Percentiles rank a stretch among this genome's conserved stretches.
These are phyloP conservation scores for Cheiracanthium punctorium DNA, from an alignment of 2,888 invertebrate species.

Conservation along the genomic window DNA sequence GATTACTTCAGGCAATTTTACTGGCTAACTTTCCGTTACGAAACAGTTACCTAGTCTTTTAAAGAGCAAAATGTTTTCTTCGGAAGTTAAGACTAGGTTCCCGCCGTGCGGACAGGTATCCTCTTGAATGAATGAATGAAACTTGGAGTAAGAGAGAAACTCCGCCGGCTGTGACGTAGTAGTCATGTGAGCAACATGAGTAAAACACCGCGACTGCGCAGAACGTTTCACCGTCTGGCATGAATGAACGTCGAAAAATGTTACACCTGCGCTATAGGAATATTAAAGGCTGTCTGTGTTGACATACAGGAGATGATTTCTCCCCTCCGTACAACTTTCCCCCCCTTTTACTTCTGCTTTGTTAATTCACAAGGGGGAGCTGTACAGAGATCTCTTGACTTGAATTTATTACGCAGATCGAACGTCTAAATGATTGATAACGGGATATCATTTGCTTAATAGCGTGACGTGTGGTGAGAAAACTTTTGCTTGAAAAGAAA, in stretches of 20 bases:
- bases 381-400: too few relatives aligned
- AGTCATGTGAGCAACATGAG: background rate
- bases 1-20: background rate
- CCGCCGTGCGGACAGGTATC: background rate
- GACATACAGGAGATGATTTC: background rate
- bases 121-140: background rate
- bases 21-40: too few relatives aligned
- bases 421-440: too few relatives aligned
- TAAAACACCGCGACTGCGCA: slow-evolving; percentile 8
- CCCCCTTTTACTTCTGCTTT: too few relatives aligned
- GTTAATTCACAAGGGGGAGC: too few relatives aligned
- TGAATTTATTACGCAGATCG: too few relatives aligned
- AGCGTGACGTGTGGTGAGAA: too few relatives aligned
- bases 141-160: slow-evolving; percentile 5
- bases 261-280: slow-evolving; percentile 6
- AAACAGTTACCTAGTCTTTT: too few relatives aligned
- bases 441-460: too few relatives aligned
- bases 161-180: background rate
- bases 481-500: too few relatives aligned
- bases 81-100: background rate
- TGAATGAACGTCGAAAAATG: slow-evolving; percentile 10
- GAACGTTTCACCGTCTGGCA: background rate
- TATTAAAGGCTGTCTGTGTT: background rate
- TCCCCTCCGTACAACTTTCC: background rate
- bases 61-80: background rate